Conservation (phyloP, 1,140 invertebrate genomes). For the Bombus waltoni region DNA sequence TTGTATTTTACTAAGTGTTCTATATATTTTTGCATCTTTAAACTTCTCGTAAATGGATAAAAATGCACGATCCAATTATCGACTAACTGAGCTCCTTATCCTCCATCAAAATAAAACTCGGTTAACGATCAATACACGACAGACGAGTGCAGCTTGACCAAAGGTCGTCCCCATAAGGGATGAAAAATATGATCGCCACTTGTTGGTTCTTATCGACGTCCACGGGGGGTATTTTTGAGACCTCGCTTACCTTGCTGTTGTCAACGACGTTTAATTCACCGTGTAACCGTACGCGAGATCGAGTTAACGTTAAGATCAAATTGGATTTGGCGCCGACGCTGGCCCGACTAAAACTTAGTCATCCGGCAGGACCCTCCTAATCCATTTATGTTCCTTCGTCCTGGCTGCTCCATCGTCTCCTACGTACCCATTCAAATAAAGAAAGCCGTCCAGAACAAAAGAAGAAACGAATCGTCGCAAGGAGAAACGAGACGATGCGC, state of each 20-base stretch:
- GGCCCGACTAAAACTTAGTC: conserved; percentile 76
- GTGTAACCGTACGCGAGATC: conserved; percentile 77
- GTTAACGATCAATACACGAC: too few relatives aligned
- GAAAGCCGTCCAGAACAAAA: conserved; percentile 29
- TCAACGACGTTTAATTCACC: conserved; percentile 73
- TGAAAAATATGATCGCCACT: conserved; percentile 39
- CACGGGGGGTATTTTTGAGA: conserved; percentile 55
- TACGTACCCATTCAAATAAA: conserved; percentile 58
- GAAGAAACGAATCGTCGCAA: conserved; percentile 6
- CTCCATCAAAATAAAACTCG: too few relatives aligned
- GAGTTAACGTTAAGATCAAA: conserved; percentile 79
- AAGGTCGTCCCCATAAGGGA: not conserved
- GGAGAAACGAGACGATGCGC: conserved; percentile 24
- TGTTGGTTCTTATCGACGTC: conserved; percentile 50
- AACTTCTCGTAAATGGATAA: too few relatives aligned
- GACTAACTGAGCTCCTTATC: too few relatives aligned
- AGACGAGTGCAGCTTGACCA: too few relatives aligned
- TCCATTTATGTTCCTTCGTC: conserved; percentile 73
- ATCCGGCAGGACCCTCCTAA: conserved; percentile 77
- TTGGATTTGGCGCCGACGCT: conserved; percentile 73
- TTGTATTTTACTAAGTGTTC: not conserved
- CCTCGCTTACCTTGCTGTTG: conserved; percentile 49
- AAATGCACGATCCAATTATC: too few relatives aligned
- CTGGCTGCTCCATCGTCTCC: conserved; percentile 57
- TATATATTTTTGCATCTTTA: too few relatives aligned